Evolutionary conservation across 2,797 vertebrate genomes (phyloP), one percentile per base, ranked within the genome.

Genomic region (Urophycis tenuis): DNA sequence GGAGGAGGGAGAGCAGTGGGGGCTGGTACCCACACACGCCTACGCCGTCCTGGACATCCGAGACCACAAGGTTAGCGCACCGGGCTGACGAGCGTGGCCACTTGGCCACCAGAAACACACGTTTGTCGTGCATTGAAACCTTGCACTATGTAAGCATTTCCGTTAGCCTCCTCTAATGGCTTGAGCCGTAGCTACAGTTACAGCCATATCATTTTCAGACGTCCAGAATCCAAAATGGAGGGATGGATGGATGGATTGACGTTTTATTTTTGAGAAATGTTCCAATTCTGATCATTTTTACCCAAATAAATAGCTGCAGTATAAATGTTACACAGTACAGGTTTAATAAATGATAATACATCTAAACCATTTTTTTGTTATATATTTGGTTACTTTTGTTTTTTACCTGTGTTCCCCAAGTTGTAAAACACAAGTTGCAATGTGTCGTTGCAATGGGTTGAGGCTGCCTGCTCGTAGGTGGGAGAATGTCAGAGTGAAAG

Each of bases 21-120:
- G 98, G 67, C 92, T 99, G 82, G 98, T 99, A 85, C 97, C 98
- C 73, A 99, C 98, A 29, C 98, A 99, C 25, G 98, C 98, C 0
- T 99, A 99, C 9, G 98, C 98, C 25, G 98, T 99, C 77, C 87
- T 99, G 74, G 98, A 99, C 85, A 98, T 99, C 90, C 93, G 97
- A 90, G 96, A 99, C 75, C 91, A 96, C 85, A 99, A 99, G 95
- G 97, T 98, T 81, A 81, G 86, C 0, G 0, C 17, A 35, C 53
- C 71, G 19, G 12, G 60, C 60, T 67, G 4, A 67, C 2, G 25
- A 12, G 29, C 72, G 67, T 31, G 67, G 14, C 15, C 67, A 31
- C 32, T 15, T 10, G 15, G 12, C 31, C 31, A 71, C 69, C 69
- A 67, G 29, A 60, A 29, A 53, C 45, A 19, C 22, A 22, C 5